These are phyloP conservation scores for Calameuta pallipes DNA, from an alignment of 2,888 invertebrate species.

Conservation along the genomic window DNA sequence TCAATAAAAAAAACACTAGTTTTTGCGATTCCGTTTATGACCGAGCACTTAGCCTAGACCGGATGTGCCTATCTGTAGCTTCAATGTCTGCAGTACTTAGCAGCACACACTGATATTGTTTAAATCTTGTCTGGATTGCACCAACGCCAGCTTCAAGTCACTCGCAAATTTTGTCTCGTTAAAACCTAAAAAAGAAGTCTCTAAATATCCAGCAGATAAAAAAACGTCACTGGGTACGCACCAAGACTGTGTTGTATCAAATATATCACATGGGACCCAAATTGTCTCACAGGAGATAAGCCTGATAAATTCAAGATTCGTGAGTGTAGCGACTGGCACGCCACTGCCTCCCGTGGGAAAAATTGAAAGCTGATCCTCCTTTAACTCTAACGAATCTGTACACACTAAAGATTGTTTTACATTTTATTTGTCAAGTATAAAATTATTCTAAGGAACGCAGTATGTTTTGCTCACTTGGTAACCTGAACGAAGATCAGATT, in stretches of 20 bases:
- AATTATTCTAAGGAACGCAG: not conserved
- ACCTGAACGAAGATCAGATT: constrained; percentile 8
- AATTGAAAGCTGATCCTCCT: not conserved
- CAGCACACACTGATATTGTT: not conserved
- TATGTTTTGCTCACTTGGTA: not conserved
- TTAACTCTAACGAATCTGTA: not conserved
- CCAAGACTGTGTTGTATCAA: not conserved
- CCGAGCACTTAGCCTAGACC: not conserved
- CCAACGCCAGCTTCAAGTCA: not conserved
- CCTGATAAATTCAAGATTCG: not conserved
- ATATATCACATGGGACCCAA: not conserved
- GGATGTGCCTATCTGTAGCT: not conserved
- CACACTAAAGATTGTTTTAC: not conserved
- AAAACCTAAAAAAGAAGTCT: not conserved
- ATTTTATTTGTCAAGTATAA: not conserved
- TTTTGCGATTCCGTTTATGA: not conserved
- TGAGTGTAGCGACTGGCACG: not conserved
- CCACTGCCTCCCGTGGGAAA: not conserved
- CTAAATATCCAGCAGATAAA: not conserved
- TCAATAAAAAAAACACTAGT: not conserved
- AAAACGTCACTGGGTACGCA: not conserved
- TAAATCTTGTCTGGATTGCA: not conserved
- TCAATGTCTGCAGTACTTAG: not conserved
- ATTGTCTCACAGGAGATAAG: not conserved
- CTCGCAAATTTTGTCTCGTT: not conserved